A percentile compares a stretch with the other conserved stretches of the same genome.
These are phyloP conservation scores for Torymus texanus DNA, from an alignment of 2,888 invertebrate species.

Conservation along the genomic window DNA sequence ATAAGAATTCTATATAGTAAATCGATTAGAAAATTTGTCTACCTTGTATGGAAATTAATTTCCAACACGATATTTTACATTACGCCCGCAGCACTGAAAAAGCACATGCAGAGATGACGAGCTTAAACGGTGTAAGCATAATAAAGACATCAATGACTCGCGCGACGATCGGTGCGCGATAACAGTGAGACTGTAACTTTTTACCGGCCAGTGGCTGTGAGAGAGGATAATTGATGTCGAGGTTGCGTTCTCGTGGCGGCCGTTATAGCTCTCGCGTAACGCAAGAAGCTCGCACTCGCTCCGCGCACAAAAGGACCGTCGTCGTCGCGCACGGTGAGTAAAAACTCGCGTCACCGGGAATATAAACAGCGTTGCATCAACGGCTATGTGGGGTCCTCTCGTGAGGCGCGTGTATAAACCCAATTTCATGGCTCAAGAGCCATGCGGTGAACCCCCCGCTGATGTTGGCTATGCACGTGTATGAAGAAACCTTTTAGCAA, in stretches of 20 bases:
- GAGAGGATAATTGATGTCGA: slow-evolving; percentile 35
- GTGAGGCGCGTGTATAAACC: slow-evolving; percentile 14
- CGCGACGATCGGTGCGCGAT: not conserved
- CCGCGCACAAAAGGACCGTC: slow-evolving; percentile 29
- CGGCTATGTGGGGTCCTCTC: not conserved
- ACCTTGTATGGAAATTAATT: no score
- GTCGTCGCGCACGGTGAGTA: not conserved
- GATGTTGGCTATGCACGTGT: no score
- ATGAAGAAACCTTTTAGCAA: no score
- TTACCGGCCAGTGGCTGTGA: not conserved
- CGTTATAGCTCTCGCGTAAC: not conserved
- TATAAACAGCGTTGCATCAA: slow-evolving; percentile 39
- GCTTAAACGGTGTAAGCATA: not conserved
- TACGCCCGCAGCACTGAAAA: no score
- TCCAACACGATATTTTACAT: no score
- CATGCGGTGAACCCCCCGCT: not conserved
- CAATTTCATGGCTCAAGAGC: slow-evolving; percentile 42
- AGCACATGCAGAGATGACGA: no score
- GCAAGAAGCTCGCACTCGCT: not conserved
- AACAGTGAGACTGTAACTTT: not conserved
- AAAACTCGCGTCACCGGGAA: slow-evolving; percentile 17
- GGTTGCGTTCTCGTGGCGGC: not conserved
- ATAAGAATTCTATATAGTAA: no score
- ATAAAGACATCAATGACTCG: slow-evolving; percentile 20
- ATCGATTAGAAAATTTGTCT: no score